phyloP scores from a whole-genome alignment of 2,797 vertebrate species.

The Trematomus bernacchii region DNA sequence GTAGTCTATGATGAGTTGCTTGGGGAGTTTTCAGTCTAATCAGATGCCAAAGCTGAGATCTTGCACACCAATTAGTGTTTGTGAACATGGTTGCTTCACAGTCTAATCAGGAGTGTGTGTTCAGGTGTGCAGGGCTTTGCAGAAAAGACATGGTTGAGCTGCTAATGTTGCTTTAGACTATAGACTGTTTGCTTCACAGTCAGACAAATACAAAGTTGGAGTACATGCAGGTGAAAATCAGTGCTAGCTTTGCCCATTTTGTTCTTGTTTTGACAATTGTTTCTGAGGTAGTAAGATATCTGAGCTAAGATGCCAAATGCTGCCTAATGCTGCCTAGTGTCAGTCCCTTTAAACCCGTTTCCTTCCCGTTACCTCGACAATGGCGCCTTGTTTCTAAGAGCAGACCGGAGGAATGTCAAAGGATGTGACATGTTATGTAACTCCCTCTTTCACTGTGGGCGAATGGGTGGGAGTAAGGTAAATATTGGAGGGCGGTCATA shows the following conservation, averaged over 20 bases:
- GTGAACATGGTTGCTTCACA: conserved; percentile 10
- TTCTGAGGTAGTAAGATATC: conserved; percentile 30
- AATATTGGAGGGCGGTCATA: conserved; percentile 50
- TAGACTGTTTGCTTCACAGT: neutral
- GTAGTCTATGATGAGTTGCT: conserved; percentile 27
- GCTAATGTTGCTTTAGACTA: neutral
- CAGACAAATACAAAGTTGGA: neutral
- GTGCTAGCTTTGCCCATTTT: conserved; percentile 2
- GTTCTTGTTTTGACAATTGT: conserved; percentile 16
- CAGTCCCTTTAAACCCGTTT: conserved; percentile 40
- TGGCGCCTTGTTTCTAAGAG: conserved; percentile 66
- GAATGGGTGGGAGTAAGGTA: conserved; percentile 62
- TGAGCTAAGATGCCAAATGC: conserved; percentile 22
- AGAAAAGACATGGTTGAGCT: neutral
- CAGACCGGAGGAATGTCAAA: conserved; percentile 64
- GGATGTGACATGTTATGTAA: conserved; percentile 74
- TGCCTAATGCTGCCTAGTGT: conserved; percentile 16
- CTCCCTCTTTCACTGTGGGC: conserved; percentile 44
- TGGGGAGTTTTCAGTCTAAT: conserved; percentile 24
- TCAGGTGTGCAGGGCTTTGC: conserved; percentile 24
- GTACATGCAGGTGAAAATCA: neutral
- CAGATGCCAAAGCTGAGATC: conserved; percentile 31
- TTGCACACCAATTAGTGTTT: conserved; percentile 11
- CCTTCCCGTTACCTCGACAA: conserved; percentile 68
- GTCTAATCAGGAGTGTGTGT: conserved; percentile 26